Evolutionary conservation across 2,797 vertebrate species (phyloP).

Genomic region (Arnoldichthys spilopterus): DNA sequence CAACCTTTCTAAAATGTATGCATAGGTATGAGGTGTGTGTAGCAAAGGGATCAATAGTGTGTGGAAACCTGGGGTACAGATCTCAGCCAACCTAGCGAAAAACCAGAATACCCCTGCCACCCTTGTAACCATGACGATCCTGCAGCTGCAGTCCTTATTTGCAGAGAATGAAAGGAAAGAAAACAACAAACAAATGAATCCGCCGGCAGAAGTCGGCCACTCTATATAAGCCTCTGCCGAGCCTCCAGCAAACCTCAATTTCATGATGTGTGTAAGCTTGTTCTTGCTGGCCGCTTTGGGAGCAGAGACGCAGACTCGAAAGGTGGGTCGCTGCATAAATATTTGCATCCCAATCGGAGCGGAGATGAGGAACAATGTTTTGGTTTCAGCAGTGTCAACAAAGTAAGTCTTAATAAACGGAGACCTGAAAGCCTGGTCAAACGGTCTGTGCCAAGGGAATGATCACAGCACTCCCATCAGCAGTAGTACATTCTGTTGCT

Average conservation of each 20-base stretch:
- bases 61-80: conserved; percentile 11
- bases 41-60: not conserved
- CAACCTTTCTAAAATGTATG: not conserved
- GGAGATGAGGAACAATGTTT: not conserved
- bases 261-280: conserved; percentile 30
- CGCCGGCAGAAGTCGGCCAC: conserved; percentile 25
- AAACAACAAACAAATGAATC: conserved; percentile 51
- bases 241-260: conserved; percentile 24
- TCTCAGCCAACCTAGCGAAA: conserved; percentile 22
- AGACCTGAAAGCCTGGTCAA: not conserved
- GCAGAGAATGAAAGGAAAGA: conserved; percentile 52
- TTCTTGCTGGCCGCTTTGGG: not conserved
- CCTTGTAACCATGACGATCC: conserved; percentile 54
- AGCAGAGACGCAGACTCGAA: not conserved
- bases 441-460: not conserved
- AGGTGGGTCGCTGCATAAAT: conserved; percentile 9
- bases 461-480: not conserved
- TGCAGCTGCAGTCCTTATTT: conserved; percentile 54
- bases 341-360: not conserved
- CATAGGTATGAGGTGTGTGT: conserved; percentile 3
- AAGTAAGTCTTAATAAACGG: not conserved
- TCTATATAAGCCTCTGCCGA: not conserved
- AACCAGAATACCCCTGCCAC: conserved; percentile 15
- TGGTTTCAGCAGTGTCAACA: not conserved
- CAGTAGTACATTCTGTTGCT: not conserved